Percentiles rank a stretch among this genome's conserved stretches.
phyloP scores from a whole-genome alignment of 2,888 invertebrate genomes.

The Eudasyphora cyanicolor region DNA sequence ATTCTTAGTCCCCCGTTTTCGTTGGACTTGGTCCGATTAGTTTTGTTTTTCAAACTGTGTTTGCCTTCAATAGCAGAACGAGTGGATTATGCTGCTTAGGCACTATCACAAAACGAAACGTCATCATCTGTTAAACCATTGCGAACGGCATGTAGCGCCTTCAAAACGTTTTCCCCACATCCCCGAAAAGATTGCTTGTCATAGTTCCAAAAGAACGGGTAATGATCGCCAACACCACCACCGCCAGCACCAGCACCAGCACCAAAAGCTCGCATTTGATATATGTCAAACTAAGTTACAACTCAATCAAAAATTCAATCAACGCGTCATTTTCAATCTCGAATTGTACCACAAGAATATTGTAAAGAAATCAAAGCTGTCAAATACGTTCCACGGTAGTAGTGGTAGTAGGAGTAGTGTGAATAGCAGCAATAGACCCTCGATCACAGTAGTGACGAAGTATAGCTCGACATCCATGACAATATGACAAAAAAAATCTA shows the following conservation, averaged over 20 bases:
- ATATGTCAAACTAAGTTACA: conserved; percentile 54
- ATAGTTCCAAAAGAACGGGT: no score
- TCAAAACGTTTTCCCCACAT: background rate
- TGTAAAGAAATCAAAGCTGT: conserved; percentile 69
- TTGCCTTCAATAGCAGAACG: conserved; percentile 60
- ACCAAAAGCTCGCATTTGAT: conserved; percentile 31
- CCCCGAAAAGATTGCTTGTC: background rate
- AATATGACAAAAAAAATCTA: no score
- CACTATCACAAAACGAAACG: conserved; percentile 67
- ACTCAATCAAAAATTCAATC: conserved; percentile 70
- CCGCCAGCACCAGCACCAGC: background rate
- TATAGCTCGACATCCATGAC: no score
- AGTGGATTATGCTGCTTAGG: conserved; percentile 77
- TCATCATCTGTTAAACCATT: conserved; percentile 43
- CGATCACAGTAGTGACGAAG: no score
- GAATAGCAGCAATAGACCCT: no score
- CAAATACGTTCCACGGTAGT: conserved; percentile 4
- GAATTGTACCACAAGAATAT: conserved; percentile 74
- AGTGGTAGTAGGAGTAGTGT: no score
- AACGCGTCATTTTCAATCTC: conserved; percentile 70
- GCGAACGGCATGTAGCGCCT: conserved; percentile 71
- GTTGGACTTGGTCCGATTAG: background rate
- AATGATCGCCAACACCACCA: background rate
- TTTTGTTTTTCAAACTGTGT: background rate
- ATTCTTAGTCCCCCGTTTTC: background rate